Conservation (phyloP, 2,888 invertebrate species). For the Cheilosia variabilis region DNA sequence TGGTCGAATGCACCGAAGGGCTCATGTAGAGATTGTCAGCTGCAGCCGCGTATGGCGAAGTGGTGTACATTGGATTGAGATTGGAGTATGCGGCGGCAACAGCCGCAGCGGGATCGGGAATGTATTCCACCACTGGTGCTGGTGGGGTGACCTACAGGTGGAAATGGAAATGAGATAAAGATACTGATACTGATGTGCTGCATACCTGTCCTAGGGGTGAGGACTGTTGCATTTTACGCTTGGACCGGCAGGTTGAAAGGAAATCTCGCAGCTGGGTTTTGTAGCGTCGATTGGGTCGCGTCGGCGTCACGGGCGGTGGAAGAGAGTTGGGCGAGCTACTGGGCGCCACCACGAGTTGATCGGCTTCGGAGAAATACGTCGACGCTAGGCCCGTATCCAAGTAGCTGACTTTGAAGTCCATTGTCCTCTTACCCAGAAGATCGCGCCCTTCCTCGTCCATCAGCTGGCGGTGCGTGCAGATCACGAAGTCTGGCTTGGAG, state of each 20-base stretch:
- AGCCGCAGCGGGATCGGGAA: conserved; percentile 85
- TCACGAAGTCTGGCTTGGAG: conserved; percentile 99
- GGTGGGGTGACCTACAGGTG: conserved; percentile 79
- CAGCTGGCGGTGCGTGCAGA: conserved; percentile 98
- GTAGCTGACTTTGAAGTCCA: conserved; percentile 99
- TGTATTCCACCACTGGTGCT: conserved; percentile 83
- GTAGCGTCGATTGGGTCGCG: conserved; percentile 93
- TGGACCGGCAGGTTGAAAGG: conserved; percentile 94
- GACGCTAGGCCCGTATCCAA: conserved; percentile 96
- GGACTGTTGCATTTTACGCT: conserved; percentile 86
- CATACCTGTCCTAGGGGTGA: conserved; percentile 83
- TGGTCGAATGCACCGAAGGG: conserved; percentile 86
- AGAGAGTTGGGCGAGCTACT: conserved; percentile 85
- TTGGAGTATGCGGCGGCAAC: conserved; percentile 92
- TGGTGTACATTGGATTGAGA: conserved; percentile 89
- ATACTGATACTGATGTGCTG: neutral
- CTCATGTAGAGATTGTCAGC: conserved; percentile 84
- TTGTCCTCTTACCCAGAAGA: conserved; percentile 97
- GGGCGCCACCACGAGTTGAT: conserved; percentile 88
- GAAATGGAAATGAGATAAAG: no score
- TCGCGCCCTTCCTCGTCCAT: conserved; percentile 99
- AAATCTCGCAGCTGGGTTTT: conserved; percentile 97
- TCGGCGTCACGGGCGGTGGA: conserved; percentile 88
- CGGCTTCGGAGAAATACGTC: conserved; percentile 94
- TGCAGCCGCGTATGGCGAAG: conserved; percentile 91